Evolutionary conservation across 2,888 invertebrate species (phyloP), one percentile per base, ranked within the genome.

Genomic region (Pseudeuparius sepicola): DNA sequence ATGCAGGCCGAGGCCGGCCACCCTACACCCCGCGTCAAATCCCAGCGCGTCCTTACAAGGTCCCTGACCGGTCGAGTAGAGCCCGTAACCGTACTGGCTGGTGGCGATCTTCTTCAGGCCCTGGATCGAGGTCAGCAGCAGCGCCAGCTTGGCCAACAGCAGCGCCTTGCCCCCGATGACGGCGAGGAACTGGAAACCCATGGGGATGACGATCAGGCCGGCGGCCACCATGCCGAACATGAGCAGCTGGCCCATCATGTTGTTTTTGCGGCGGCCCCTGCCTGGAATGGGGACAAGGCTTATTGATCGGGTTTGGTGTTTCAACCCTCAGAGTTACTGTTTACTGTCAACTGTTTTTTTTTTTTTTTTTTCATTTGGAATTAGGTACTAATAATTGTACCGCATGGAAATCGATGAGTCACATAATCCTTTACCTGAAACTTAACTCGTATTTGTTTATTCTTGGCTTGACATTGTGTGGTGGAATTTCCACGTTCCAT

Each of bases 141-240:
- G 63, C 0, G 87, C 85, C 74, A 86, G 78, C 64, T 86, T 86
- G 2, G 86, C 82, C 12, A 87, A 61, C 0, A 86, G 60, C 3
- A 87, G 58, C 0, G 86, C 85, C 55, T 86, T 87, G 16, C 85
- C 86, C 4, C 84, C 83, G 2, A 87, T 66, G 1, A 86, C 78
- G 0, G 86, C 83, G 1, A 87, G 66, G 58, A 87, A 79, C 57
- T 87, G 85, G 56, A 87, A 87, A 9, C 85, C 86, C 74, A 86
- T 75, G 0, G 86, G 86, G 9, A 86, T 67, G 1, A 86, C 56
- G 3, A 86, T 75, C 56, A 83, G 75, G 1, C 82, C 79, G 53
- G 86, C 72, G 10, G 84, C 75, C 15, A 85, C 70, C 11, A 83
- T 63, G 1, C 82, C 84, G 53, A 84, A 83, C 67, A 85, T 75